phyloP scores from a whole-genome alignment of 2,888 invertebrate genomes.

The Prenolepis imparis region DNA sequence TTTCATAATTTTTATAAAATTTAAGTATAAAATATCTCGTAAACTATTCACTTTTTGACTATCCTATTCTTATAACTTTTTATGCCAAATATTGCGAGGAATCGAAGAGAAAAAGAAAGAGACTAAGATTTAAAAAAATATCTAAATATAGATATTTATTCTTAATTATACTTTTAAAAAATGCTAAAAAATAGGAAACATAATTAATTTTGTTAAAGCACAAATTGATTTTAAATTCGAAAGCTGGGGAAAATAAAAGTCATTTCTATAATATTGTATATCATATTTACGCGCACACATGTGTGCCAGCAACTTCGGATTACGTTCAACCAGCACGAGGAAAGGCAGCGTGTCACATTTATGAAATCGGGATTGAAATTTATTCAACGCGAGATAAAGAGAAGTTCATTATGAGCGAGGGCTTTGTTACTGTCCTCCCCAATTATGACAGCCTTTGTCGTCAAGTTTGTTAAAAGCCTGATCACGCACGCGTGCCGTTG shows the following conservation, averaged over 20 bases:
- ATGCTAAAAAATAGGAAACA: neutral
- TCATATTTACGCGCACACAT: neutral
- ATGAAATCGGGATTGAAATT: slow-evolving; percentile 59
- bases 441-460: slow-evolving; percentile 59
- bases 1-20: too few relatives aligned
- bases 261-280: neutral
- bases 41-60: too few relatives aligned
- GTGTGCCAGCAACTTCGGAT: neutral
- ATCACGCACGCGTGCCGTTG: slow-evolving; percentile 38
- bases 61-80: too few relatives aligned
- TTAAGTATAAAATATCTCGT: too few relatives aligned
- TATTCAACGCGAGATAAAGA: slow-evolving; percentile 61
- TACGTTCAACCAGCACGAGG: slow-evolving; percentile 15
- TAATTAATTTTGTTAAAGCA: neutral
- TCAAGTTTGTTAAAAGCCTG: slow-evolving; percentile 58
- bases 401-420: slow-evolving; percentile 56
- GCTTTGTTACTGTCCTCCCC: slow-evolving; percentile 61
- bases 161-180: neutral
- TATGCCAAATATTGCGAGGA: too few relatives aligned
- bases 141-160: neutral
- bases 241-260: neutral
- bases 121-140: too few relatives aligned
- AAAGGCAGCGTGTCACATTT: slow-evolving; percentile 50
- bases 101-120: too few relatives aligned
- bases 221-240: neutral